phyloP scores from a whole-genome alignment of 2,113 vertebrate species.

The Prunella fulvescens region DNA sequence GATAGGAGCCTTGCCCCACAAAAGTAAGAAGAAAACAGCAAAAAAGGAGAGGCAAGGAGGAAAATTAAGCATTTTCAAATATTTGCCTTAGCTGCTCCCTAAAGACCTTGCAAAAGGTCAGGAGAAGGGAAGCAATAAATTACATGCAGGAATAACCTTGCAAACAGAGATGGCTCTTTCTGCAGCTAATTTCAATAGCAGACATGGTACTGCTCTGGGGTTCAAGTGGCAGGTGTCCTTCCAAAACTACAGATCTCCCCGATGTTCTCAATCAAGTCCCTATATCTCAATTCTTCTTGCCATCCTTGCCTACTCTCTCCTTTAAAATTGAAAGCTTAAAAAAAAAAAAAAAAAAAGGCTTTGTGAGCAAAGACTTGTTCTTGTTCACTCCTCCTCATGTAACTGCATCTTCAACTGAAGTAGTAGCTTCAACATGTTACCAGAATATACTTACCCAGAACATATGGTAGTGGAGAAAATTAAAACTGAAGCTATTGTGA shows the following conservation, averaged over 20 bases:
- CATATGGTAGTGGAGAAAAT: not conserved
- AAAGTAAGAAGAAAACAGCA: not conserved
- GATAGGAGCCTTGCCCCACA: not conserved
- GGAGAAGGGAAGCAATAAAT: not conserved
- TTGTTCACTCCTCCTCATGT: fast-evolving
- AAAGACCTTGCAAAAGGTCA: not conserved
- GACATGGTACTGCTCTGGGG: not conserved
- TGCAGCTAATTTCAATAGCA: not conserved
- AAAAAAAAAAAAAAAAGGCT: not conserved
- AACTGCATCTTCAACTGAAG: not conserved
- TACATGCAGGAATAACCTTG: not conserved
- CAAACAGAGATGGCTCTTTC: not conserved
- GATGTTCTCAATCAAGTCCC: not conserved
- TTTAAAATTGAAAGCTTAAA: not conserved
- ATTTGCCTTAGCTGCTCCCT: not conserved
- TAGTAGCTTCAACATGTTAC: not conserved
- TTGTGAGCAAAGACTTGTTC: not conserved
- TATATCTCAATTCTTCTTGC: not conserved
- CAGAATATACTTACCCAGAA: not conserved
- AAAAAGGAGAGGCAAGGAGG: not conserved
- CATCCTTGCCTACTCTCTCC: not conserved
- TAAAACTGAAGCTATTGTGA: not conserved
- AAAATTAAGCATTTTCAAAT: not conserved
- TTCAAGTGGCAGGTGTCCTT: not conserved
- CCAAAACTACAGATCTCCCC: not conserved